Conservation (phyloP, 2,888 invertebrate genomes). For the Lampropteryx suffumata region DNA sequence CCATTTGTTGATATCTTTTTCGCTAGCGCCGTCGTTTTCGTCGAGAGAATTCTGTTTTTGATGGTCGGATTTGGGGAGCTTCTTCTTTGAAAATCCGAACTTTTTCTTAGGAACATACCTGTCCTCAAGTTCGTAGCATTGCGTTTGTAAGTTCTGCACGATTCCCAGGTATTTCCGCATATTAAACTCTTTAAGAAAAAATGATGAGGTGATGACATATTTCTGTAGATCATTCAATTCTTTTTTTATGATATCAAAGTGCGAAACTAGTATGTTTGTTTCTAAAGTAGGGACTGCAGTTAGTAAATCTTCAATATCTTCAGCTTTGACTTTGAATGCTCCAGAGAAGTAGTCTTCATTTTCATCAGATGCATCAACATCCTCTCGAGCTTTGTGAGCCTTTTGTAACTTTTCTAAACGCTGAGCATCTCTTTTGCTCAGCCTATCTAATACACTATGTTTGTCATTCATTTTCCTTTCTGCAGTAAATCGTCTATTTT, state of each 20-base stretch:
- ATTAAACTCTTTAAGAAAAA: conserved; percentile 91
- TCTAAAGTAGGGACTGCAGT: conserved; percentile 77
- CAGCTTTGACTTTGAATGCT: conserved; percentile 85
- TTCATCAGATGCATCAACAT: conserved; percentile 84
- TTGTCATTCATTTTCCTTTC: conserved; percentile 75
- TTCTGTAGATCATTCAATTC: conserved; percentile 90
- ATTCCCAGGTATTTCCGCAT: conserved; percentile 90
- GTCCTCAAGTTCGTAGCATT: conserved; percentile 87
- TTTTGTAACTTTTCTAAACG: conserved; percentile 85
- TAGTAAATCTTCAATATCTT: conserved; percentile 85
- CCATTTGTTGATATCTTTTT: conserved; percentile 78
- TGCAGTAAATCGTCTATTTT: conserved; percentile 74
- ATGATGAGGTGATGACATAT: conserved; percentile 89
- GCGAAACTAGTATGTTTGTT: conserved; percentile 75
- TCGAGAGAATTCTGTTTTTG: conserved; percentile 65
- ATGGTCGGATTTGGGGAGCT: conserved; percentile 76
- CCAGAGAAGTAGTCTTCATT: conserved; percentile 88
- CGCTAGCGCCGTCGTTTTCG: conserved; percentile 61
- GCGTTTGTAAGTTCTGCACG: conserved; percentile 87
- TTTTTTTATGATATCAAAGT: conserved; percentile 87
- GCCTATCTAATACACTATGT: conserved; percentile 67
- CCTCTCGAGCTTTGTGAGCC: conserved; percentile 85
- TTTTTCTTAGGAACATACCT: conserved; percentile 91
- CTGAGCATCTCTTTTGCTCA: conserved; percentile 84
- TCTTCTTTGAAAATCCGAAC: conserved; percentile 92